phyloP scores from a whole-genome alignment of 2,113 vertebrate genomes.

The Polyodon spathula region DNA sequence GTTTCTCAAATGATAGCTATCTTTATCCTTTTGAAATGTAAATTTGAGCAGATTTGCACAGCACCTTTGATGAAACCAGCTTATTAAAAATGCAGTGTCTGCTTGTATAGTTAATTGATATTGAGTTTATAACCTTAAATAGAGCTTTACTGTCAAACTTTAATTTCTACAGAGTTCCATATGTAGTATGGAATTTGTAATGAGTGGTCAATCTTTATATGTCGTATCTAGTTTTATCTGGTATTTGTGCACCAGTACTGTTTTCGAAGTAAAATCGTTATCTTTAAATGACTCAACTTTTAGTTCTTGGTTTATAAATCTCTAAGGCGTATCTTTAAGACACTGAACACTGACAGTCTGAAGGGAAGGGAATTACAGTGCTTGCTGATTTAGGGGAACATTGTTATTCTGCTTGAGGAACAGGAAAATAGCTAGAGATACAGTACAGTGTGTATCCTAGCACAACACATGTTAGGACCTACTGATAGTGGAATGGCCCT shows the following conservation, averaged over 20 bases:
- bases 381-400: slow-evolving; percentile 8
- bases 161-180: slow-evolving; percentile 14
- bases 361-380: not conserved
- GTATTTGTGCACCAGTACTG: too few species aligned
- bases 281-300: too few species aligned
- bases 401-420: slow-evolving; percentile 9
- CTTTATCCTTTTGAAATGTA: slow-evolving; percentile 61
- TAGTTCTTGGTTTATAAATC: too few species aligned
- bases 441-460: slow-evolving; percentile 22
- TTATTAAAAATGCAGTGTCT: slow-evolving; percentile 58
- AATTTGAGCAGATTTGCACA: slow-evolving; percentile 52
- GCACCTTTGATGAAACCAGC: slow-evolving; percentile 55
- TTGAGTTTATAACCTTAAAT: slow-evolving; percentile 53
- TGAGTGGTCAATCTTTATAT: slow-evolving; percentile 36
- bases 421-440: slow-evolving; percentile 15
- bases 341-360: not conserved
- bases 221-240: too few species aligned
- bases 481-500: slow-evolving; percentile 9
- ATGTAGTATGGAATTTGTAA: slow-evolving; percentile 33
- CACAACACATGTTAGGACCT: slow-evolving; percentile 23
- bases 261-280: too few species aligned
- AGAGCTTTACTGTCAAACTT: slow-evolving; percentile 11
- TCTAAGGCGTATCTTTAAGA: not conserved
- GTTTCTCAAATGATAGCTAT: slow-evolving; percentile 54
- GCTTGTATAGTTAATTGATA: slow-evolving; percentile 45